These are phyloP conservation scores for Lophotriccus pileatus DNA, from an alignment of 2,797 vertebrate genomes.

Conservation along the genomic window DNA sequence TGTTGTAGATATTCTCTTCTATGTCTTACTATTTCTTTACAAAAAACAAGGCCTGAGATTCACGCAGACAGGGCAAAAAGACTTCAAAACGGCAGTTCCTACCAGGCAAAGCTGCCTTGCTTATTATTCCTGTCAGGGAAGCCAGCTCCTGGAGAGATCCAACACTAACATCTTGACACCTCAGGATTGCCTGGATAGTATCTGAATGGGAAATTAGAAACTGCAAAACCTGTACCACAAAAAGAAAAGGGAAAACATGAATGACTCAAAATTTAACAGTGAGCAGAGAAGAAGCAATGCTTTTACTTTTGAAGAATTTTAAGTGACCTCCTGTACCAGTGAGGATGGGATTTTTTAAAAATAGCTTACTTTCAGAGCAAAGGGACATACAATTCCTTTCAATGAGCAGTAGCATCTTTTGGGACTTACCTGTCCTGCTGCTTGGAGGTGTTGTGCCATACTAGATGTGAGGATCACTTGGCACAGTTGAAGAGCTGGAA, in stretches of 20 bases:
- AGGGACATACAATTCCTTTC: background rate
- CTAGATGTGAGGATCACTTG: slow-evolving; percentile 95
- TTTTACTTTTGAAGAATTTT: background rate
- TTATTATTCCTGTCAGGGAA: slow-evolving; percentile 92
- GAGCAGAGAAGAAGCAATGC: background rate
- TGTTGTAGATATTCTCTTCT: background rate
- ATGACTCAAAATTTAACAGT: background rate
- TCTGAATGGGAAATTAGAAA: slow-evolving; percentile 95
- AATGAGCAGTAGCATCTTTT: background rate
- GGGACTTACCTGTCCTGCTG: slow-evolving; percentile 87
- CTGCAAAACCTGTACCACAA: slow-evolving; percentile 85
- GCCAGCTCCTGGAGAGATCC: slow-evolving; percentile 92
- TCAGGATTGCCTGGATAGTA: slow-evolving; percentile 90
- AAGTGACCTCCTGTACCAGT: background rate
- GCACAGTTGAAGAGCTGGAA: slow-evolving; percentile 89
- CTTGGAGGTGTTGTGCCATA: slow-evolving; percentile 91
- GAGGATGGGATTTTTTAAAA: background rate
- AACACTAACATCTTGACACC: slow-evolving; percentile 87
- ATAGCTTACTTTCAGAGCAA: background rate
- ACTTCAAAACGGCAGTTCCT: background rate
- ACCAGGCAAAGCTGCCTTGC: slow-evolving; percentile 97
- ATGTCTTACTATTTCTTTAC: background rate
- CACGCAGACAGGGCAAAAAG: background rate
- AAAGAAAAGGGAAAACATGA: background rate
- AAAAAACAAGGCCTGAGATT: background rate